Base-by-base conservation (phyloP, 2,888 invertebrate genomes). In the Pheosia gnoma region DNA sequence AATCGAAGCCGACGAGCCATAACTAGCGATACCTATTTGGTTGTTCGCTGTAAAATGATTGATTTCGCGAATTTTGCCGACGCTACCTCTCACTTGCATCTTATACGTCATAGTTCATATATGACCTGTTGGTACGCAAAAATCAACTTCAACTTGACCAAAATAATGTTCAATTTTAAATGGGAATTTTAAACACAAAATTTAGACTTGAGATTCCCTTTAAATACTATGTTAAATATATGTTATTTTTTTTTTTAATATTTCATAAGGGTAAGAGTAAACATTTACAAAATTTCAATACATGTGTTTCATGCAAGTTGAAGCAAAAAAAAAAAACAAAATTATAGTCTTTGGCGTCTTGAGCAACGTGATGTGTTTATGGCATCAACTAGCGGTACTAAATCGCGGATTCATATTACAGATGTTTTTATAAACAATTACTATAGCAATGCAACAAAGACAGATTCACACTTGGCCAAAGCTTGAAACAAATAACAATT, bases 291-390 rank as follows among this genome's bases (percentile, higher is more conserved):
- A 66, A 69, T 72, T 74, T 77, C 68, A 77, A 77, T 68, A 66
- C 64, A n/a, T n/a, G n/a, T n/a, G n/a, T n/a, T n/a, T n/a, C n/a
- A n/a, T n/a, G n/a, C n/a, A n/a, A n/a, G 64, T 74, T 74, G 74
- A 74, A 25, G 25, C 25, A 25, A 25, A 74, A 77, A 75, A 72
- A 78, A 78, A 39, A 55, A 39, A 53, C 43, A 45, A 51, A 72
- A 74, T 65, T 59, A 72, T 75, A 81, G 82, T 91, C 93, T 93
- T 93, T 93, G 93, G 93, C 90, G 87, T 84, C 80, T 93, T 93
- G 93, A 93, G 93, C 93, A 93, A 93, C 77, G 81, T 83, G 79
- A 80, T 77, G 79, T 80, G 68, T 74, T 78, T 89, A 90, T 90
- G 90, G 90, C 90, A 86, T 85, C 83, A 82, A 82, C 90, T 90